These are phyloP conservation scores for Myotis pilosus DNA, from an alignment of 2,797 vertebrate species.

Conservation along the genomic window DNA sequence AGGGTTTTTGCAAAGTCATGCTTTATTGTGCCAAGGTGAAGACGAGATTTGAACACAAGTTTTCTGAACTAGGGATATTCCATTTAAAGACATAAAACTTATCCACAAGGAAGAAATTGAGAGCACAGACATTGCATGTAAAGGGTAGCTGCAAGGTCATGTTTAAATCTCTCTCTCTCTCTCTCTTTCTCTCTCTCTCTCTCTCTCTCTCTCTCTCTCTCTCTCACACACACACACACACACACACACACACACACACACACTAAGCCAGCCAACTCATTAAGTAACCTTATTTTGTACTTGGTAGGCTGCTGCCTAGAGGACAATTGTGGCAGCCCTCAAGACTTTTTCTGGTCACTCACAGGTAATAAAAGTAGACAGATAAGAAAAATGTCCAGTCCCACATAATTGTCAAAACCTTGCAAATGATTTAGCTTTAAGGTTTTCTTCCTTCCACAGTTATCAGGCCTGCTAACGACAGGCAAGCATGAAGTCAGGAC, in stretches of 20 bases:
- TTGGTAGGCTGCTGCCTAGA: neutral
- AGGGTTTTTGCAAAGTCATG: conserved; percentile 11
- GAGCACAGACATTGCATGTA: neutral
- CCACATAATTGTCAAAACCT: neutral
- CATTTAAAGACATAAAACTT: conserved; percentile 6
- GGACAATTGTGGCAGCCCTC: neutral
- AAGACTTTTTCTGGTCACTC: neutral
- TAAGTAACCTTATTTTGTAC: conserved; percentile 4
- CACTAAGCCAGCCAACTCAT: neutral
- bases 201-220: neutral
- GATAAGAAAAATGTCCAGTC: neutral
- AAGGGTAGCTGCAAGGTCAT: neutral
- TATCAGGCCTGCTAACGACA: neutral
- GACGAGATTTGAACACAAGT: neutral
- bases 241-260: neutral
- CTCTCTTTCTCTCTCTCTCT: neutral
- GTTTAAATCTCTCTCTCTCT: neutral
- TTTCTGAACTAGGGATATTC: neutral
- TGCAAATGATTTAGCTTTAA: neutral
- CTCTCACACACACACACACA: neutral
- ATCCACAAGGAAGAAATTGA: neutral
- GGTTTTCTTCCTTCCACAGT: neutral
- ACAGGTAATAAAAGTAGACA: neutral
- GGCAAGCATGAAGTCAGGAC: neutral
- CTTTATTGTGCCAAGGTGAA: neutral